Percentiles rank a stretch among this genome's conserved stretches.
Evolutionary conservation across 2,113 vertebrate species (phyloP).

Genomic region (Agelaius phoeniceus): DNA sequence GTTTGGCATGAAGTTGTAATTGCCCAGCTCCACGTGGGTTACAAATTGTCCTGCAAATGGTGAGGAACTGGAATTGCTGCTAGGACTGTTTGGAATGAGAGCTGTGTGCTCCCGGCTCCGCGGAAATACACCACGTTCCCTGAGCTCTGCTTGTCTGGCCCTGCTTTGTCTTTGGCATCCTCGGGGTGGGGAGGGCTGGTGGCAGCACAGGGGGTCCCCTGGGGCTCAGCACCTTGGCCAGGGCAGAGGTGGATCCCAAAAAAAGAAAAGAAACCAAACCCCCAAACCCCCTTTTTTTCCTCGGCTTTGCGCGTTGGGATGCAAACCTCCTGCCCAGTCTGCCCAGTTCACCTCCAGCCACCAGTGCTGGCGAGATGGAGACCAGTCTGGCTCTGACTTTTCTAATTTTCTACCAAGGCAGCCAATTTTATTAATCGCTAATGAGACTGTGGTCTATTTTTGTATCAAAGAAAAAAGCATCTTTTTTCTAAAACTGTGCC

Average conservation of each 20-base stretch:
- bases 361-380: neutral
- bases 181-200: neutral
- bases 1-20: slow-evolving; percentile 45
- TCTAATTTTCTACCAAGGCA: slow-evolving; percentile 67
- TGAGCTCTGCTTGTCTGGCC: neutral
- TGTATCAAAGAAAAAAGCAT: slow-evolving; percentile 50
- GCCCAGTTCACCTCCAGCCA: neutral
- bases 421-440: slow-evolving; percentile 60
- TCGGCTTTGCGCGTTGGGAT: neutral
- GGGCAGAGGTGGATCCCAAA: neutral
- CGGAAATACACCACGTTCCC: slow-evolving; percentile 30
- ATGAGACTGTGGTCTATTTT: slow-evolving; percentile 72
- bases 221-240: neutral
- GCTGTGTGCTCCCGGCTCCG: slow-evolving; percentile 19
- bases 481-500: slow-evolving; percentile 64
- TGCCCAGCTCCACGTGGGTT: neutral
- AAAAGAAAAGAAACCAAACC: too few species aligned
- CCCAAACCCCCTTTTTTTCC: too few species aligned
- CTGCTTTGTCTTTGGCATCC: slow-evolving; percentile 6
- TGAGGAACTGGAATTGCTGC: slow-evolving; percentile 63
- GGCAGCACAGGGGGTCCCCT: neutral
- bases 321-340: neutral
- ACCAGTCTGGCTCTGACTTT: slow-evolving; percentile 48
- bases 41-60: neutral
- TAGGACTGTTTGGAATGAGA: neutral